Evolutionary conservation across 2,797 vertebrate species (phyloP).

Genomic region (Lophura swinhoii): DNA sequence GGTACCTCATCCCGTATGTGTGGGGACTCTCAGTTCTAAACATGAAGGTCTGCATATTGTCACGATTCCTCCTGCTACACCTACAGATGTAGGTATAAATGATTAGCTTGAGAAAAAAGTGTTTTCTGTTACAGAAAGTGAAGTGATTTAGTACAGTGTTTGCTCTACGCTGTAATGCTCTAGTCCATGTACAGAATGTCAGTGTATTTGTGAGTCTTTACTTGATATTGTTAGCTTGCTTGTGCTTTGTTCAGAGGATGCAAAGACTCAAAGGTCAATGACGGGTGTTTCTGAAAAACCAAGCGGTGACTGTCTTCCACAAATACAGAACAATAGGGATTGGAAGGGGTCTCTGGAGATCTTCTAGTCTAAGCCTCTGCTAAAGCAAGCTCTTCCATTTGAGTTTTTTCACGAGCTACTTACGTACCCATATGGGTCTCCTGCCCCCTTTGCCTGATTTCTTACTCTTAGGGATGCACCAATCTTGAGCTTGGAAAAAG

Average conservation of each 20-base stretch:
- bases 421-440: too few species aligned
- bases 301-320: background rate
- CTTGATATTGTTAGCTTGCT: background rate
- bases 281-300: constrained; percentile 13
- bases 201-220: background rate
- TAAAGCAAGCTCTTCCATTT: too few species aligned
- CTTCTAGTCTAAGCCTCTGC: background rate
- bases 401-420: too few species aligned
- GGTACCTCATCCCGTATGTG: fast-evolving
- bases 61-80: background rate
- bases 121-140: background rate
- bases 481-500: too few species aligned
- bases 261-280: background rate
- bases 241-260: background rate
- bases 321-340: background rate
- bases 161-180: background rate
- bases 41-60: background rate
- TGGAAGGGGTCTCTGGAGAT: background rate
- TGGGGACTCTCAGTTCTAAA: background rate
- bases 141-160: background rate
- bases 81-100: background rate
- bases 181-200: background rate
- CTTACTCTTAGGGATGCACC: too few species aligned
- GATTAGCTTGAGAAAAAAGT: fast-evolving
- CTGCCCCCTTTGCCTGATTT: too few species aligned